Evolutionary conservation across 2,113 vertebrate genomes (phyloP).

Genomic region (Pteropus alecto): DNA sequence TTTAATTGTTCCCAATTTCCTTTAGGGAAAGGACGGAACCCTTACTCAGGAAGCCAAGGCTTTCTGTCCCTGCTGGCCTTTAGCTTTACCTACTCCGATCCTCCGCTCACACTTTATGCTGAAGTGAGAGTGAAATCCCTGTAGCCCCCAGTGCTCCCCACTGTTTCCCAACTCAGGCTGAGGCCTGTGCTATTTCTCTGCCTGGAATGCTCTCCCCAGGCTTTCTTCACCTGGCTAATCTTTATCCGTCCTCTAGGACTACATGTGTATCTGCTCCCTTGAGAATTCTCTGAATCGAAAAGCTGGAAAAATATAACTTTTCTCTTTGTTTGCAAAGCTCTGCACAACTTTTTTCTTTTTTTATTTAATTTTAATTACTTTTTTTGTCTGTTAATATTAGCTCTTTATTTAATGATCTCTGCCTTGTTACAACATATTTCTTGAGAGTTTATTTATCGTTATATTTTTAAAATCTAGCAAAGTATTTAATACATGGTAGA

Average conservation of each 20-base stretch:
- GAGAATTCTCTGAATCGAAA: neutral
- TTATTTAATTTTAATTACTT: neutral
- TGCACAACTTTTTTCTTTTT: neutral
- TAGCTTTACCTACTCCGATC: rapidly evolving
- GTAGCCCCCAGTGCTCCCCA: rapidly evolving
- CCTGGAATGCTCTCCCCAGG: neutral
- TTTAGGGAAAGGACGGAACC: neutral
- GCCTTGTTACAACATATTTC: neutral
- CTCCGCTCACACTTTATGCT: rapidly evolving
- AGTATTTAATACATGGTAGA: neutral
- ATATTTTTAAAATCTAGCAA: neutral
- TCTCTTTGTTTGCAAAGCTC: neutral
- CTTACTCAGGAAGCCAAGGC: neutral
- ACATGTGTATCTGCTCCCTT: neutral
- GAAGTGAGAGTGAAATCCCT: neutral
- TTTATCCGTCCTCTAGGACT: neutral
- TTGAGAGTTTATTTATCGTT: neutral
- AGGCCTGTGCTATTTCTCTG: neutral
- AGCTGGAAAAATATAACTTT: neutral
- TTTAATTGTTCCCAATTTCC: neutral
- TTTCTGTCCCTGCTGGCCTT: neutral
- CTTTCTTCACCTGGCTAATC: neutral
- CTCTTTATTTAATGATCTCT: neutral
- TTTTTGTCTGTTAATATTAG: neutral
- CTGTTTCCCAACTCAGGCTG: neutral